These are phyloP conservation scores for Pardosa pseudoannulata DNA, from an alignment of 2,888 invertebrate species.

Conservation along the genomic window DNA sequence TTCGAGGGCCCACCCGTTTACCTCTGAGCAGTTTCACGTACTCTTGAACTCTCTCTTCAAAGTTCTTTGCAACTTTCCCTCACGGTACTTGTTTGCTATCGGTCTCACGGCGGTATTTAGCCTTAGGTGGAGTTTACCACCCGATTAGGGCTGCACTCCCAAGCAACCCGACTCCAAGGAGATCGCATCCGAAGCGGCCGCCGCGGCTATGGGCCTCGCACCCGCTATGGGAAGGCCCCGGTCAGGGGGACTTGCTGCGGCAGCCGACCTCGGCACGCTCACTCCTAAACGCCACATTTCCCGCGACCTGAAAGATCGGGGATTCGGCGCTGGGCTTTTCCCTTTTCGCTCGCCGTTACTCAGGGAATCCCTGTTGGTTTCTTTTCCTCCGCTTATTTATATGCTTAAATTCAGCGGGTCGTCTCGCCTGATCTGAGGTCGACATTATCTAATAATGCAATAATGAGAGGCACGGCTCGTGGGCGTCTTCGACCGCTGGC, in stretches of 20 bases:
- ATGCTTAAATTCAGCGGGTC: constrained; percentile 82
- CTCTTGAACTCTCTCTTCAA: constrained; percentile 83
- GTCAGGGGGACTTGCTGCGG: too few relatives aligned
- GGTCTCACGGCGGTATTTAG: constrained; percentile 83
- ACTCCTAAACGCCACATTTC: too few relatives aligned
- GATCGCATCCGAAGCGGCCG: constrained; percentile 56
- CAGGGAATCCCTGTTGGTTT: constrained; percentile 83
- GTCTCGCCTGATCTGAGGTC: constrained; percentile 76
- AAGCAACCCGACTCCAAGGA: constrained; percentile 81
- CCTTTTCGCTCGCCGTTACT: constrained; percentile 78
- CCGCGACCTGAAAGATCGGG: too few relatives aligned
- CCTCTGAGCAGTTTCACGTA: constrained; percentile 80
- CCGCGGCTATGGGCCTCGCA: too few relatives aligned
- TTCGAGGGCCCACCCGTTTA: too few relatives aligned
- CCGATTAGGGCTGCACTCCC: constrained; percentile 82
- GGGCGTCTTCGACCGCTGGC: too few relatives aligned
- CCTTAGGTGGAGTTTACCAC: constrained; percentile 82
- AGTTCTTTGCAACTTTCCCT: constrained; percentile 86
- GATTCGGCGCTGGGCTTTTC: constrained; percentile 59
- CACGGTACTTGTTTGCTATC: constrained; percentile 84
- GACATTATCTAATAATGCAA: too few relatives aligned
- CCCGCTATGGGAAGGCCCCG: too few relatives aligned
- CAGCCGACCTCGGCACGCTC: too few relatives aligned
- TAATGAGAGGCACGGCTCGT: too few relatives aligned
- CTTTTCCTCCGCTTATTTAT: constrained; percentile 85